Evolutionary conservation across 2,113 vertebrate species (phyloP), one percentile per base, ranked within the genome.

Genomic region (Neogobius melanostomus): DNA sequence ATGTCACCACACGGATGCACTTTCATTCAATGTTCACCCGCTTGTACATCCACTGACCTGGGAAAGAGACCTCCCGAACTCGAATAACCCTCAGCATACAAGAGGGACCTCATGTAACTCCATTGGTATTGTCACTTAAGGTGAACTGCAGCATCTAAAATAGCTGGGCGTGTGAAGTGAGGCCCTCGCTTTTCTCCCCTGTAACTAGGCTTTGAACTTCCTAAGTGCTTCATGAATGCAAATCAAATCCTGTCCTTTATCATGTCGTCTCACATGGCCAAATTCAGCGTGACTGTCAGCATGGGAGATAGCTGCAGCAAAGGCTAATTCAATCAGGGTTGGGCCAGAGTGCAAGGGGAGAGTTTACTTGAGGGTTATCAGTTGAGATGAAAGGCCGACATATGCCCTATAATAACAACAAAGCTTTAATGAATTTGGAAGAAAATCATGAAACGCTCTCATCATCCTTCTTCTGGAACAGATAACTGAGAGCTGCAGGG

Each of bases 131-230:
- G 63, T 61, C 64, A 60, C 42, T 64, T 74, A 15, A 65, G 52
- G 45, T 64, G 68, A 76, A 68, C 8, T 17, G 54, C 69, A 43
- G 75, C 60, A 52, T 69, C 66, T 48, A 46, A 73, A 77, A 77
- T 5, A 71, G 72, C 47, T 36, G 6, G 28, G 50, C 15, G 75
- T 53, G 52, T 47, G 57, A 16, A 63, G 42, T 10, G 45, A 64
- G 61, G 28, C 71, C 63, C 17, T 56, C 47, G 1, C 10, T 2
- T 47, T 62, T 75, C 46, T 6, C 78, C 17, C 69, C 42, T 60
- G 21, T n/a, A 74, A 83, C 77, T 77, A 79, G 72, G 51, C 87
- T 90, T 90, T 90, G 77, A 90, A 89, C 85, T 84, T 66, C 70
- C 28, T 72, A 75, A 87, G 72, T 70, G 81, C 80, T 74, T 67